Percentiles rank a stretch among this genome's conserved stretches.
phyloP scores from a whole-genome alignment of 2,888 invertebrate genomes.

The Philonicus albiceps region DNA sequence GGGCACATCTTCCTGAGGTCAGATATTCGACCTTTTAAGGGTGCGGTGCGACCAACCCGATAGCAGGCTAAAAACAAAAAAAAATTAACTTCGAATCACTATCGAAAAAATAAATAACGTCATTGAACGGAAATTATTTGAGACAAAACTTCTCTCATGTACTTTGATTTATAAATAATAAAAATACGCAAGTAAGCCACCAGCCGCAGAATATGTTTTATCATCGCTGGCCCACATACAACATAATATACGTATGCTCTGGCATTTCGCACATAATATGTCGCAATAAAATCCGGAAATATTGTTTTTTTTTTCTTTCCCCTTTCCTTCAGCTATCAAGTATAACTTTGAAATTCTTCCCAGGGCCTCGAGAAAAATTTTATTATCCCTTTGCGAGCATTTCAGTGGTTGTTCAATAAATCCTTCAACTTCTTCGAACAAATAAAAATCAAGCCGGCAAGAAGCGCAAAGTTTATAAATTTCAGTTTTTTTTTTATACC shows the following conservation, averaged over 20 bases:
- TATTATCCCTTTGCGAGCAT: slow-evolving; percentile 37
- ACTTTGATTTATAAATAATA: background rate
- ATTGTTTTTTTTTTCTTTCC: background rate
- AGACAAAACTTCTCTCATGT: background rate
- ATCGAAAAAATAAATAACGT: background rate
- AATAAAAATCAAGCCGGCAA: slow-evolving; percentile 26
- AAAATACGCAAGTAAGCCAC: background rate
- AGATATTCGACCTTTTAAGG: background rate
- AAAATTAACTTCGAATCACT: background rate
- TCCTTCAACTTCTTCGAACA: slow-evolving; percentile 36
- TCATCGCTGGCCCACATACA: background rate
- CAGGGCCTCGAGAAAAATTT: slow-evolving; percentile 23
- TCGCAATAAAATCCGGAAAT: slow-evolving; percentile 34
- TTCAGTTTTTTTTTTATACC: slow-evolving; percentile 1
- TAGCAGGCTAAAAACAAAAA: background rate
- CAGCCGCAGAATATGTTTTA: background rate
- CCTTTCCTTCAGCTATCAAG: background rate
- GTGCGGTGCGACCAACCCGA: background rate
- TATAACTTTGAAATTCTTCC: slow-evolving; percentile 28
- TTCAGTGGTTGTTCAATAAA: slow-evolving; percentile 39
- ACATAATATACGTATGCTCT: background rate
- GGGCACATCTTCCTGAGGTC: background rate
- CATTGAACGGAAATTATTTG: background rate
- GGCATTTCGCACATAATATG: background rate
- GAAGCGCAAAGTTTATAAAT: slow-evolving; percentile 25